Percentiles rank a stretch among this genome's conserved stretches.
Conservation (phyloP, 2,888 invertebrate species). For the Biston stratarius region DNA sequence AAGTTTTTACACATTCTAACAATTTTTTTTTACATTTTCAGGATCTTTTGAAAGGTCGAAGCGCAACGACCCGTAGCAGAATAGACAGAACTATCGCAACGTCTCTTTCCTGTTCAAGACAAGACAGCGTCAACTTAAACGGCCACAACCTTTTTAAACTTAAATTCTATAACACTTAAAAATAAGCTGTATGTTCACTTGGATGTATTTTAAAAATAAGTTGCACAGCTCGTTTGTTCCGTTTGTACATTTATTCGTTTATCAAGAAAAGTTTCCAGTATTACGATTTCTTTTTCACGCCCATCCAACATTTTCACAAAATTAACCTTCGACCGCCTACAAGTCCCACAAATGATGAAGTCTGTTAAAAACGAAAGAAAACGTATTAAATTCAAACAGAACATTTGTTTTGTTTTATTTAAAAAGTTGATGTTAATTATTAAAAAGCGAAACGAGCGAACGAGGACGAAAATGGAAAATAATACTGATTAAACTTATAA, state of each 20-base stretch:
- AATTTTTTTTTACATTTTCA: slow-evolving; percentile 46
- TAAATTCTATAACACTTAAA: slow-evolving; percentile 21
- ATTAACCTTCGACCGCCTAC: too few species aligned
- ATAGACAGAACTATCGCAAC: slow-evolving; percentile 22
- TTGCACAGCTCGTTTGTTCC: neutral
- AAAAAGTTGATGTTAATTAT: too few species aligned
- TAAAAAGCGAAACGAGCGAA: too few species aligned
- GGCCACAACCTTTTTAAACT: slow-evolving; percentile 7
- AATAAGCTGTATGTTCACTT: neutral
- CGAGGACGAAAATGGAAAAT: too few species aligned
- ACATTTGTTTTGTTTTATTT: too few species aligned
- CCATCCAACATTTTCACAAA: too few species aligned
- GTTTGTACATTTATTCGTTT: neutral
- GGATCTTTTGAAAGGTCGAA: slow-evolving; percentile 58
- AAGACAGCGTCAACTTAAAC: slow-evolving; percentile 13
- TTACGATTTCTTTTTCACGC: too few species aligned
- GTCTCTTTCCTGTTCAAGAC: slow-evolving; percentile 19
- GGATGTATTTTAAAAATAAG: neutral
- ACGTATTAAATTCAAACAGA: too few species aligned
- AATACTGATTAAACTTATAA: too few species aligned
- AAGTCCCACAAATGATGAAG: neutral
- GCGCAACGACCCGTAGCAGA: slow-evolving; percentile 14
- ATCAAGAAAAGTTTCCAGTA: neutral
- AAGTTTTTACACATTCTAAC: neutral
- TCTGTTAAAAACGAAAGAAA: neutral